Conservation (phyloP, 2,888 invertebrate genomes). For the Cephus sareptanus region DNA sequence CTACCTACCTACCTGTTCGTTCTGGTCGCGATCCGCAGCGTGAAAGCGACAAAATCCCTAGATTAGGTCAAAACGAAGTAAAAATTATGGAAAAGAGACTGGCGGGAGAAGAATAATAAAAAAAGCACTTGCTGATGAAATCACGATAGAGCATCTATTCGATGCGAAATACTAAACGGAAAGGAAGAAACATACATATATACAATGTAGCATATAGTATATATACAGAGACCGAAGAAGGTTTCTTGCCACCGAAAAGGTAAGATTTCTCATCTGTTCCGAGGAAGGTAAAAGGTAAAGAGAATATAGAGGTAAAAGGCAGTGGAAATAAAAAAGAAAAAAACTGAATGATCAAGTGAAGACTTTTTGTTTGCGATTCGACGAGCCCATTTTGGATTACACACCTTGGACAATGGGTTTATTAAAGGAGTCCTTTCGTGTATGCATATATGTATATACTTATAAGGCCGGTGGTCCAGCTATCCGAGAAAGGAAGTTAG, state of each 20-base stretch:
- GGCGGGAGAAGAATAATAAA: background rate
- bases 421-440: constrained; percentile 39
- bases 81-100: background rate
- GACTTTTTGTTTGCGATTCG: constrained; percentile 7
- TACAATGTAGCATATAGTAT: background rate
- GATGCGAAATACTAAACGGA: background rate
- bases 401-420: constrained; percentile 54
- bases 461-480: background rate
- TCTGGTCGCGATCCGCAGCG: constrained; percentile 42
- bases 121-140: background rate
- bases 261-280: background rate
- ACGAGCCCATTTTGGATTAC: constrained; percentile 52
- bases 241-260: background rate
- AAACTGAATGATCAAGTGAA: constrained; percentile 18
- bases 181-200: background rate
- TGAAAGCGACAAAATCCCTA: constrained; percentile 34
- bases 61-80: constrained; percentile 12
- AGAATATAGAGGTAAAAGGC: background rate
- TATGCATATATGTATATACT: background rate
- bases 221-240: background rate
- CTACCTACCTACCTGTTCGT: constrained; percentile 48
- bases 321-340: constrained; percentile 12
- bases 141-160: background rate
- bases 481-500: constrained; percentile 8
- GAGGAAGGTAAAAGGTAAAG: background rate